Evolutionary conservation across 2,888 invertebrate genomes (phyloP).

Genomic region (Zygogramma bicolorata): DNA sequence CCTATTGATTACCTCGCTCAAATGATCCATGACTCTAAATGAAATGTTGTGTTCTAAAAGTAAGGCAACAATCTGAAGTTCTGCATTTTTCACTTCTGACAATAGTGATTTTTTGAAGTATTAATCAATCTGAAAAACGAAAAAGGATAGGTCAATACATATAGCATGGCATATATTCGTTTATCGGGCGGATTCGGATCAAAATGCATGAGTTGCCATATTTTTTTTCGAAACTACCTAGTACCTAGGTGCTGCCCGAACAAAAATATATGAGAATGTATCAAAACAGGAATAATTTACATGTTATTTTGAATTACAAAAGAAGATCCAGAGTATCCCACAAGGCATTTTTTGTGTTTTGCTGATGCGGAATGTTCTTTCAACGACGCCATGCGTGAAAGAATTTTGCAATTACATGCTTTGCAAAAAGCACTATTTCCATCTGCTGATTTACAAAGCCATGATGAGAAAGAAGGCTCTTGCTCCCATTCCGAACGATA

Average conservation of each 20-base stretch:
- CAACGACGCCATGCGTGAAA: constrained; percentile 25
- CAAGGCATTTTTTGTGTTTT: constrained; percentile 10
- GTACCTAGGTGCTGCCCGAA: no score
- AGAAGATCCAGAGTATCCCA: constrained; percentile 21
- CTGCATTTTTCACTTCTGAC: constrained; percentile 28
- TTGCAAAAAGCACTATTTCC: constrained; percentile 31
- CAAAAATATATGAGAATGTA: constrained; percentile 17
- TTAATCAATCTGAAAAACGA: constrained; percentile 31
- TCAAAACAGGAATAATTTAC: constrained; percentile 22
- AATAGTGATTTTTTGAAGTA: constrained; percentile 21
- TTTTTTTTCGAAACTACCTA: no score
- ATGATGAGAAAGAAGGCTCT: constrained; percentile 25
- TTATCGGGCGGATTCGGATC: no score
- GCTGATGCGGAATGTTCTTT: constrained; percentile 14
- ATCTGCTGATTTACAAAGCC: constrained; percentile 27
- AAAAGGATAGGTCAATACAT: no score
- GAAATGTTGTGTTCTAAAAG: constrained; percentile 34
- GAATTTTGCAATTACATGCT: constrained; percentile 30
- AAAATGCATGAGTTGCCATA: no score
- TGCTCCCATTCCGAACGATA: constrained; percentile 25
- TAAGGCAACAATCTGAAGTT: constrained; percentile 30
- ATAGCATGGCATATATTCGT: no score
- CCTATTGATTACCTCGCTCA: constrained; percentile 30
- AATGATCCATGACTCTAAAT: constrained; percentile 37
- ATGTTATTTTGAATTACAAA: no score